Percentiles rank a stretch among this genome's conserved stretches.
These are phyloP conservation scores for Ageneiosus marmoratus DNA, from an alignment of 2,113 vertebrate genomes.

Conservation along the genomic window DNA sequence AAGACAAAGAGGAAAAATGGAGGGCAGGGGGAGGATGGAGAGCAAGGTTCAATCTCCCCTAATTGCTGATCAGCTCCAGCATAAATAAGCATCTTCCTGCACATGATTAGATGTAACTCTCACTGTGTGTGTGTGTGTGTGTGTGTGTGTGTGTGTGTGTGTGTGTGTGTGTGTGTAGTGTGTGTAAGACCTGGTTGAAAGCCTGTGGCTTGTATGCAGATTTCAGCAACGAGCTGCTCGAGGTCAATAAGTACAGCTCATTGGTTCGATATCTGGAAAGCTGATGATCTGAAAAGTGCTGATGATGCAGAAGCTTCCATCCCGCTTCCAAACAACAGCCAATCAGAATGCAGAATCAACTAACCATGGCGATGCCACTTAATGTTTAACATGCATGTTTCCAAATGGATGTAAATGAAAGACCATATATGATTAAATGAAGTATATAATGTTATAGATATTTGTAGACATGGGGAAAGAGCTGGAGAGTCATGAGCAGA, in stretches of 20 bases:
- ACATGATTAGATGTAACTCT: conserved; percentile 35
- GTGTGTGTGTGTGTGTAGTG: conserved; percentile 15
- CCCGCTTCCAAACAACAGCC: conserved; percentile 8
- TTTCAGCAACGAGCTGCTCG: conserved; percentile 20
- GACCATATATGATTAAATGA: background rate
- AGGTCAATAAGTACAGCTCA: conserved; percentile 43
- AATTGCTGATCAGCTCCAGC: conserved; percentile 35
- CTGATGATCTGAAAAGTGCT: conserved; percentile 53
- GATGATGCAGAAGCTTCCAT: conserved; percentile 34
- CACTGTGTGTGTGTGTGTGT: conserved; percentile 10
- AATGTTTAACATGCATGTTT: background rate
- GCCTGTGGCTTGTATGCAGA: conserved; percentile 31
- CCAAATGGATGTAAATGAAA: background rate
- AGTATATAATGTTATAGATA: background rate
- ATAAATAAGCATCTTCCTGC: conserved; percentile 41
- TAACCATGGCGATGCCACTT: conserved; percentile 8
- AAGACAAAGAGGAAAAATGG: background rate
- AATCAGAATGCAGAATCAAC: conserved; percentile 23
- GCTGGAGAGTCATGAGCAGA: too few relatives aligned
- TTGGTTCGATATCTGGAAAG: conserved; percentile 56
- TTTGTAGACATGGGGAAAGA: too few relatives aligned
- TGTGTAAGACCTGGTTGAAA: background rate
- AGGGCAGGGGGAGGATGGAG: conserved; percentile 14
- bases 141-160: conserved; percentile 36
- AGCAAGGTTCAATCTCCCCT: conserved; percentile 27